A percentile compares a stretch with the other conserved stretches of the same genome.
Evolutionary conservation across 35 echinoderm and acorn worm species (phyloP).

Genomic region (Chiridota heheva): DNA sequence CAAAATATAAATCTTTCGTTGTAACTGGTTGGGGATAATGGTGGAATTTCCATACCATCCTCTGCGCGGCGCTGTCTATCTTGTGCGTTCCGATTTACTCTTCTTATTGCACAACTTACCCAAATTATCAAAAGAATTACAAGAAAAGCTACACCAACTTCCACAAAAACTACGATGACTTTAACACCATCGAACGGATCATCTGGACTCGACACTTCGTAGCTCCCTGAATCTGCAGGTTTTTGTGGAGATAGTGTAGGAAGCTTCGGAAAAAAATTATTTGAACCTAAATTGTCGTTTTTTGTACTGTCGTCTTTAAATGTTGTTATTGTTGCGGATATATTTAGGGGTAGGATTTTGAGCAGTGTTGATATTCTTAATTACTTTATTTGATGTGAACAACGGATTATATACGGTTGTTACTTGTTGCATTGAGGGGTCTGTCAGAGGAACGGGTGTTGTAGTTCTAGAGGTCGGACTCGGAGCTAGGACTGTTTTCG

Average conservation of each 20-base stretch:
- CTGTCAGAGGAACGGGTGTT: too few relatives aligned
- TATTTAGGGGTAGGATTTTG: background rate
- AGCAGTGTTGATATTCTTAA: too few relatives aligned
- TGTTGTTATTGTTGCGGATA: background rate
- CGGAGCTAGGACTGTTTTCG: background rate
- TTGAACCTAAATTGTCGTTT: background rate
- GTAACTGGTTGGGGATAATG: too few relatives aligned
- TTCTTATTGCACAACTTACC: constrained; percentile 4
- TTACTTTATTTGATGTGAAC: too few relatives aligned
- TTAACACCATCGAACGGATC: background rate
- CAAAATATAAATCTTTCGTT: too few relatives aligned
- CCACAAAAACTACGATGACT: constrained; percentile 17
- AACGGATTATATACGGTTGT: too few relatives aligned
- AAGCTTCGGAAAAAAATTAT: background rate
- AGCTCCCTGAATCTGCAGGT: background rate
- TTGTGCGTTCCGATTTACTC: background rate
- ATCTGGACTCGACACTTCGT: background rate
- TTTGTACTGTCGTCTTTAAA: background rate
- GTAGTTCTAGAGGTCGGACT: too few relatives aligned
- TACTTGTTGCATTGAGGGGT: too few relatives aligned
- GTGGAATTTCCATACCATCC: background rate
- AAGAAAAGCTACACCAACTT: constrained; percentile 12
- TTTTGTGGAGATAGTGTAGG: background rate
- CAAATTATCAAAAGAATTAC: constrained; percentile 16
- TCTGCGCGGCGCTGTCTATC: background rate